phyloP scores from a whole-genome alignment of 2,888 invertebrate genomes.

The Gastracanthus pulcherrimus region DNA sequence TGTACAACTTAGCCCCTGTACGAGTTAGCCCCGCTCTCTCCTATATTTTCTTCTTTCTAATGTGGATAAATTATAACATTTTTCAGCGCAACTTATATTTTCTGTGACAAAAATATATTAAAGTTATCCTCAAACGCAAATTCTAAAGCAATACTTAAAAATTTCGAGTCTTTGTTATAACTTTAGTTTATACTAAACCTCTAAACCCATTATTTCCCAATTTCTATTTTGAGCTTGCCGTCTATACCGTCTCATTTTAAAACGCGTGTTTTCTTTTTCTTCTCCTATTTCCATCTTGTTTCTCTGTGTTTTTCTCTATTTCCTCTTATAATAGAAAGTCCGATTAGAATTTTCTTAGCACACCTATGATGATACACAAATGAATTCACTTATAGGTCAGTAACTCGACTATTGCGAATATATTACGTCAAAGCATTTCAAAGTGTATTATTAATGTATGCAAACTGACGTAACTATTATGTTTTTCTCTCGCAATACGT shows the following conservation, averaged over 20 bases:
- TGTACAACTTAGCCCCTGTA: too few relatives aligned
- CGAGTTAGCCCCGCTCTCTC: too few relatives aligned
- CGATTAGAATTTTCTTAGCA: neutral
- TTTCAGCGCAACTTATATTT: neutral
- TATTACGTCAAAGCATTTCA: neutral
- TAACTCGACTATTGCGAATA: neutral
- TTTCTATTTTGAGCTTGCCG: neutral
- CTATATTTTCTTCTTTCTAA: too few relatives aligned
- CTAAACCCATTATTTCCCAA: neutral
- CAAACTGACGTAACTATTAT: constrained; percentile 1
- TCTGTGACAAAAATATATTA: neutral
- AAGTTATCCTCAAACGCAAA: neutral
- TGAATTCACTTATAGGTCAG: neutral
- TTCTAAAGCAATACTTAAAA: neutral
- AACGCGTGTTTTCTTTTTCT: neutral
- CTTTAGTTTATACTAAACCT: too few relatives aligned
- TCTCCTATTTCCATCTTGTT: neutral
- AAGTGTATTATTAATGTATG: constrained; percentile 12
- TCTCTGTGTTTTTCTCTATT: neutral
- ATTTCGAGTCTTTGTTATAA: too few relatives aligned
- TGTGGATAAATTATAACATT: too few relatives aligned
- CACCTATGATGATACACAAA: neutral
- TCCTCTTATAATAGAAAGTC: neutral
- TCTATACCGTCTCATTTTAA: too few relatives aligned
- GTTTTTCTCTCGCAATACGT: constrained; percentile 8